Base-by-base conservation (phyloP, 1,140 invertebrate genomes). In the Meloidogyne hapla region DNA sequence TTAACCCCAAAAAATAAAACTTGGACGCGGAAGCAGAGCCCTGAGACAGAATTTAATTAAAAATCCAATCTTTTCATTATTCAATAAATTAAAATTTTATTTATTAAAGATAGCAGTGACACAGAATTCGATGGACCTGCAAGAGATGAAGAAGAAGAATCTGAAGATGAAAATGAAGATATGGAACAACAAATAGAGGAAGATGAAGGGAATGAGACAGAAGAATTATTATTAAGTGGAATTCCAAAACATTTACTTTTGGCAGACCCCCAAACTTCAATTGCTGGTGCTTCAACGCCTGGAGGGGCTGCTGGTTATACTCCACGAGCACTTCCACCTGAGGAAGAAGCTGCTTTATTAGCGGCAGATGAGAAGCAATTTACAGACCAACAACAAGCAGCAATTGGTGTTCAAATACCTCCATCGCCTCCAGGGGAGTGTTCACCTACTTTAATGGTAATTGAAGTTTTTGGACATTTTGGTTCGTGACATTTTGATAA, bases 21-120 rank as follows among this genome's bases (percentile, higher is more conserved):
- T n/a, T n/a, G n/a, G n/a, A n/a, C n/a, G n/a, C n/a, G n/a, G n/a
- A n/a, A n/a, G n/a, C n/a, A n/a, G n/a, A n/a, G n/a, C n/a, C n/a
- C n/a, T n/a, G n/a, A n/a, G n/a, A n/a, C n/a, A n/a, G 18, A 67
- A 33, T 67, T 67, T 15, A 21, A n/a, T 67, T 67, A n/a, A 21
- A 67, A 67, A 33, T 67, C 1, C 21, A 4, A 15, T 33, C 1
- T 38, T 15, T n/a, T 67, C 5, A 6, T n/a, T 9, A 33, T 33
- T 33, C 33, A 33, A 33, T 33, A 33, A 33, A 33, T 33, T 6
- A 18, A 18, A 15, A 48, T 48, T 48, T 2, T 48, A 18, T 48
- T 48, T 48, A n/a, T 18, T 48, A 18, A 48, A 48, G 45, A 48
- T n/a, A 48, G 15, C 18, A 48, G 45, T 48, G 45, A 48, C 18